These are phyloP conservation scores for Drosophila anomelani DNA, from an alignment of 2,888 invertebrate species.

Conservation along the genomic window DNA sequence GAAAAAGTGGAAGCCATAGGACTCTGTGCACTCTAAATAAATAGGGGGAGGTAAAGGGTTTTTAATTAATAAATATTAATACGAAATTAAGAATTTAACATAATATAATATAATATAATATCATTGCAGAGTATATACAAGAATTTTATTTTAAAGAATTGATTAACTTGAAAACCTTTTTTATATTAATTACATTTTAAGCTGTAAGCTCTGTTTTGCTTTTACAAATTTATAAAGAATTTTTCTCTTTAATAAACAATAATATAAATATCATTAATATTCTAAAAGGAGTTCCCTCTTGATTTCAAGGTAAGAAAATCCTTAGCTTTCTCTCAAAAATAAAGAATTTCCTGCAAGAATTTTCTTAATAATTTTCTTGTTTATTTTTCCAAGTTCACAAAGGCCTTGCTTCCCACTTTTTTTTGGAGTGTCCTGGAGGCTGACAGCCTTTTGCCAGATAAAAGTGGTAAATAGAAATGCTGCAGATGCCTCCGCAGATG, in stretches of 20 bases:
- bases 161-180: too few relatives aligned
- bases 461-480: conserved; percentile 43
- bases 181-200: neutral
- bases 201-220: neutral
- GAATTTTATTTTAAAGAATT: neutral
- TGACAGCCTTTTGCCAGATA: conserved; percentile 41
- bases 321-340: neutral
- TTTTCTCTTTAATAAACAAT: too few relatives aligned
- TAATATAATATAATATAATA: too few relatives aligned
- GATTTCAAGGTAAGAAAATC: neutral
- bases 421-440: conserved; percentile 16
- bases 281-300: too few relatives aligned
- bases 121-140: neutral
- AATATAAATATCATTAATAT: too few relatives aligned
- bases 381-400: neutral
- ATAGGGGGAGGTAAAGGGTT: too few relatives aligned
- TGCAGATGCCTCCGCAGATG: conserved; percentile 23
- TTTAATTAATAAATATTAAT: neutral
- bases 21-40: conserved; percentile 21
- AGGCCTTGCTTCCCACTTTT: neutral
- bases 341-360: neutral
- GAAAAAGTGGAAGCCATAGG: conserved; percentile 47
- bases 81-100: neutral
- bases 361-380: neutral
- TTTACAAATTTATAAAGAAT: neutral